phyloP scores from a whole-genome alignment of 2,113 vertebrate species.

The Rhizomys pruinosus region DNA sequence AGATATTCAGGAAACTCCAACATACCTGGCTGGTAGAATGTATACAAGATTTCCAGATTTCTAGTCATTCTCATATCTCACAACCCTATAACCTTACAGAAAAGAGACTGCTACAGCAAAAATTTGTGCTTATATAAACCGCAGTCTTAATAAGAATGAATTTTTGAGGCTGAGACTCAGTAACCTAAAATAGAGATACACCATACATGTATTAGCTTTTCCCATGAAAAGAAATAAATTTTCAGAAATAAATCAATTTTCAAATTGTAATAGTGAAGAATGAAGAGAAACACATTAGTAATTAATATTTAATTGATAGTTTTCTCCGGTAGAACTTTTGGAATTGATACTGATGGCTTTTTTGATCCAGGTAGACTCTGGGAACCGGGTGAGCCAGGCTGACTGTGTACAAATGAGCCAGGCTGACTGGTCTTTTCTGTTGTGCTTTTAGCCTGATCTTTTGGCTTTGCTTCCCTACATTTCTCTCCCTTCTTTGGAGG shows the following conservation, averaged over 20 bases:
- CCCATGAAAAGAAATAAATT: background rate
- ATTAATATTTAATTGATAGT: constrained; percentile 35
- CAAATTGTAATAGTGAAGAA: constrained; percentile 1
- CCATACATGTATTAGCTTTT: background rate
- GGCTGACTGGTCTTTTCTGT: rapidly evolving
- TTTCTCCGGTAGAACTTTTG: background rate
- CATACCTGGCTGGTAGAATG: background rate
- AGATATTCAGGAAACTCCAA: background rate
- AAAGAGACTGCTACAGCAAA: background rate
- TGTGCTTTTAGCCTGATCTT: background rate
- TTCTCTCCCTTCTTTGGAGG: background rate
- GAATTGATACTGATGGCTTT: background rate
- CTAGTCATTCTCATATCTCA: background rate
- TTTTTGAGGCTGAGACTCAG: background rate
- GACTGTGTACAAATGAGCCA: rapidly evolving
- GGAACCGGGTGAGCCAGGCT: background rate
- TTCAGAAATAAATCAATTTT: background rate
- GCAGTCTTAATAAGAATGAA: background rate
- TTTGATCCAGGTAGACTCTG: background rate
- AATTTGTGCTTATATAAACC: background rate
- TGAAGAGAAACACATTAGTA: background rate
- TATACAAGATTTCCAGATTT: background rate
- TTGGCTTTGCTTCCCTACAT: background rate
- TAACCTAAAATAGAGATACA: background rate
- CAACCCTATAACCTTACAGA: background rate